Percentiles rank a stretch among this genome's conserved stretches.
phyloP scores from a whole-genome alignment of 2,113 vertebrate genomes.

The Chloropsis hardwickii region DNA sequence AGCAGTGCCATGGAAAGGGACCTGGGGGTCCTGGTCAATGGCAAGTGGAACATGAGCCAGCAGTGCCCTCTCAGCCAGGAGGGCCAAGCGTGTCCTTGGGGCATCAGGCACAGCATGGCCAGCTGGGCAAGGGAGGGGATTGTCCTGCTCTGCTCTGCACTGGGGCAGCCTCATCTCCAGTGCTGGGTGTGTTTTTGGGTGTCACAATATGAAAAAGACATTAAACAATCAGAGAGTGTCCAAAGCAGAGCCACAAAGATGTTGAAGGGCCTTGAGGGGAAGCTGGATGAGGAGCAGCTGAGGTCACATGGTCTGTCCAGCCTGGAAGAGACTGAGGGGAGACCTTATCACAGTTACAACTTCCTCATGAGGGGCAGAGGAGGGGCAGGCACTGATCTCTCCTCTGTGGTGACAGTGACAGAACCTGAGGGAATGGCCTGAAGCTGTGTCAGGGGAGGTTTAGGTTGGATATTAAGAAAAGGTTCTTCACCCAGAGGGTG shows the following conservation, averaged over 20 bases:
- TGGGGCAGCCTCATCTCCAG: accelerated
- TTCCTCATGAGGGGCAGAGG: accelerated
- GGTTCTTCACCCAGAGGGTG: neutral
- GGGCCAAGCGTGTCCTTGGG: accelerated
- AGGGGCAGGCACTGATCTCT: neutral
- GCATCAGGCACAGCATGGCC: neutral
- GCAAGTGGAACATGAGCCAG: accelerated
- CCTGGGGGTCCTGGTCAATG: accelerated
- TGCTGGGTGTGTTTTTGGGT: accelerated
- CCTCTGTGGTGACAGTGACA: neutral
- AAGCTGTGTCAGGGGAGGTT: neutral
- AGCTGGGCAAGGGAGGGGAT: neutral
- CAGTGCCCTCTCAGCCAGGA: neutral
- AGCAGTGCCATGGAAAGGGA: neutral
- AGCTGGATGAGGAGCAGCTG: accelerated
- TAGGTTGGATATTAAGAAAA: neutral
- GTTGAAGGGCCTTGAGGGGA: neutral
- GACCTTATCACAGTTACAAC: accelerated
- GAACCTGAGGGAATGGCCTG: neutral
- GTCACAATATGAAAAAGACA: accelerated
- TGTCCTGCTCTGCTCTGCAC: neutral
- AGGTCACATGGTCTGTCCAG: neutral
- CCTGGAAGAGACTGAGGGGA: neutral
- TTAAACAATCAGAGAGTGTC: accelerated
- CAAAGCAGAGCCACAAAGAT: accelerated